phyloP scores from a whole-genome alignment of 1,140 invertebrate genomes.

The Drosophila ogumai region DNA sequence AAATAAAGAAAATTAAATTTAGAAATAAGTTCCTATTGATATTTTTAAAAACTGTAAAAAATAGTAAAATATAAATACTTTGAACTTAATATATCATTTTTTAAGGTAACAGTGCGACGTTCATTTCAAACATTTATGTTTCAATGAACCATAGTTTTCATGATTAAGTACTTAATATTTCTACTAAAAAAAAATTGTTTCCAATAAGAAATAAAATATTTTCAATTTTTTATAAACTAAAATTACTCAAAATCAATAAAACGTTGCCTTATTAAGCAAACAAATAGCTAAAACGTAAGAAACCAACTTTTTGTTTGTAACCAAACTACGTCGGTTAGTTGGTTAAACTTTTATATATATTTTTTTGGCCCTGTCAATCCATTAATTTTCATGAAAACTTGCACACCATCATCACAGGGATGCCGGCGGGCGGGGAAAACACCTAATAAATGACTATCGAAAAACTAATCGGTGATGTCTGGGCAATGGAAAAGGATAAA shows the following conservation, averaged over 20 bases:
- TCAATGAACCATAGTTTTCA: too few species aligned
- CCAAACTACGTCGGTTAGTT: constrained; percentile 13
- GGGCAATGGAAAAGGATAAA: constrained; percentile 38
- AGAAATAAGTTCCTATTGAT: too few species aligned
- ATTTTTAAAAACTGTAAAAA: too few species aligned
- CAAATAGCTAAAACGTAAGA: not conserved
- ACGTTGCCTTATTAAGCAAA: too few species aligned
- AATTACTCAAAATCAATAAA: not conserved
- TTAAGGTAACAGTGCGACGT: too few species aligned
- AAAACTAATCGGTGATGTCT: constrained; percentile 48
- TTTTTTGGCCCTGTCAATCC: constrained; percentile 22
- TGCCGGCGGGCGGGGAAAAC: constrained; percentile 14
- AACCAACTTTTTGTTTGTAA: not conserved
- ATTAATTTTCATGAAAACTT: constrained; percentile 47
- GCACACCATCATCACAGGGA: not conserved
- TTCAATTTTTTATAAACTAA: not conserved
- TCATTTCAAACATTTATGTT: too few species aligned
- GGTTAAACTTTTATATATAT: constrained; percentile 19
- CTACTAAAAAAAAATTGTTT: too few species aligned
- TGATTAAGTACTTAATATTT: too few species aligned
- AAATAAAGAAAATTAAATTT: too few species aligned
- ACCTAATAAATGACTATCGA: constrained; percentile 52
- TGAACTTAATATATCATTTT: too few species aligned
- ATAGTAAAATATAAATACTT: too few species aligned
- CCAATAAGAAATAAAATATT: too few species aligned